Conservation (phyloP, 2,888 invertebrate species). For the Aspidiotus rigidus region DNA sequence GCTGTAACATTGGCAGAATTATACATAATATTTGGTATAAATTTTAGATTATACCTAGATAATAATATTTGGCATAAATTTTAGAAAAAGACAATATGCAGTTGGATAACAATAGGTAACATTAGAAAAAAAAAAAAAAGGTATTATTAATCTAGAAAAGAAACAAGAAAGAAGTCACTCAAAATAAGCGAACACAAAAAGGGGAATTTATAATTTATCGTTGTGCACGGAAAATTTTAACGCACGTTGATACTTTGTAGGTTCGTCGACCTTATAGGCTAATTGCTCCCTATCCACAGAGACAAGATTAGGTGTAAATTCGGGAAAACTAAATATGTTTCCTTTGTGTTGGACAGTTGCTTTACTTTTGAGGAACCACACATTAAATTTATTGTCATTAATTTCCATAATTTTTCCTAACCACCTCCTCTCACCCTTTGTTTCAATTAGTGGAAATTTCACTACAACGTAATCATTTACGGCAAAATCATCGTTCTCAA, state of each 20-base stretch:
- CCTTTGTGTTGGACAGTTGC: neutral
- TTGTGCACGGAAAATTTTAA: neutral
- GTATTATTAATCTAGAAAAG: too few relatives aligned
- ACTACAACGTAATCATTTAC: neutral
- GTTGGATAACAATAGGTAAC: neutral
- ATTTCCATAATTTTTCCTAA: neutral
- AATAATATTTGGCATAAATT: too few relatives aligned
- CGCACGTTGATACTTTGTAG: neutral
- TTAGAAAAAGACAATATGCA: neutral
- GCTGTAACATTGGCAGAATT: too few relatives aligned
- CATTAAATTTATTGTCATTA: neutral
- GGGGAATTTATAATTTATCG: neutral
- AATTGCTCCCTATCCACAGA: neutral
- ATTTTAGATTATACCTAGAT: too few relatives aligned
- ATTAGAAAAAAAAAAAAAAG: neutral
- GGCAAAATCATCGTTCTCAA: neutral
- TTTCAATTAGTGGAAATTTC: neutral
- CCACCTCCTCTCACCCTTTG: neutral
- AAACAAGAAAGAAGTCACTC: neutral
- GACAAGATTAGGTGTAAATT: neutral
- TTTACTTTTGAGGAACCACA: neutral
- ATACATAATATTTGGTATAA: too few relatives aligned
- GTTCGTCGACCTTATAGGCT: neutral
- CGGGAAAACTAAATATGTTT: neutral
- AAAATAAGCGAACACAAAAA: neutral